Evolutionary conservation across 64 coral and sea anemone species (phyloP), one percentile per base, ranked within the genome.

Genomic region (Pocillopora damicornis): DNA sequence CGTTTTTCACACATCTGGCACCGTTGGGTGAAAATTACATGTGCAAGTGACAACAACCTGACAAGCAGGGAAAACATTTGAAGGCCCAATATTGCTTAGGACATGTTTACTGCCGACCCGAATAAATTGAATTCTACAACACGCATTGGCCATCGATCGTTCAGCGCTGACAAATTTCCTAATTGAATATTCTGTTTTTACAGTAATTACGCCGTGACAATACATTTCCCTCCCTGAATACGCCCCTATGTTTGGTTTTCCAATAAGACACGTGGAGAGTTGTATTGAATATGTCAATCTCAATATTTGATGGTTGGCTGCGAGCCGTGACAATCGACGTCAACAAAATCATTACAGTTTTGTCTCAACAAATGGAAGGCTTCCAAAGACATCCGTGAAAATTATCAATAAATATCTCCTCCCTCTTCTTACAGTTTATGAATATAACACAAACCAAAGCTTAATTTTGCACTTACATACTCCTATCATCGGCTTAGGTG

Each of bases 161-260:
- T 63, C 30, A 62, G 81, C 65, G 81, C 81, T 85, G 81, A 85
- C 81, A 85, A 69, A 89, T 89, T 79, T 78, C 63, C 74, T 63
- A 42, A 78, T 78, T 66, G 76, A 78, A 89, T 79, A 66, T 89
- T 77, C 72, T 92, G 83, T 87, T 92, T 92, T 92, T 60, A 77
- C 59, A 87, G 86, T 92, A 78, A 92, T 92, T 92, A 92, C 18
- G 62, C 45, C 13, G 63, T 79, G 56, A 92, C 90, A 92, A 92
- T 92, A 77, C n/a, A 86, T 51, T 86, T 86, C 84, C 75, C 76
- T 92, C 84, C 90, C 90, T 66, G 17, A 79, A 18, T 61, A 87
- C 81, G 82, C 82, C 90, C 90, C 90, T 76, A 45, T 92, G 74
- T 92, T 92, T 92, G 74, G 82, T 87, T 78, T 78, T 86, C 57